Base-by-base conservation (phyloP, 2,888 invertebrate genomes). In the Anaspis maculata region DNA sequence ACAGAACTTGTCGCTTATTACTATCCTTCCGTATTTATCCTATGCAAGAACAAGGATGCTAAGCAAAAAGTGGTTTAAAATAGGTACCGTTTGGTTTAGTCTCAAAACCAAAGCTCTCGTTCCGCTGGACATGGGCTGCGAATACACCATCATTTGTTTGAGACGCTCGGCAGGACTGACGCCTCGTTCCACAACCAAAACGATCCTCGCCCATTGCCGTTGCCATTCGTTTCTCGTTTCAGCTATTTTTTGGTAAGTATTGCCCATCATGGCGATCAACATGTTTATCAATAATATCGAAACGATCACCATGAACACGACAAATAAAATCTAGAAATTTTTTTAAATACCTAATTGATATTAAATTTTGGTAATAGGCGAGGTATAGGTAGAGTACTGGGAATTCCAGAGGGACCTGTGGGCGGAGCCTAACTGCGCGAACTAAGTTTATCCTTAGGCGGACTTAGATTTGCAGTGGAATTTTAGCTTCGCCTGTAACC, bases 251-350 rank as follows among this genome's bases (percentile, higher is more conserved):
- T 94, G 92, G 62, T 97, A 98, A 2, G 97, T 97, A 65, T 96
- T 96, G 0, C 96, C 97, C 97, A 97, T 97, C 96, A 97, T 97
- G 43, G 96, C 96, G 56, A 97, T 97, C 66, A 97, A 72, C 91
- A 97, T 92, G 73, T 97, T 97, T 30, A 97, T 90, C 36, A 97
- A 71, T 16, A 97, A 70, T 38, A 97, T 84, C 0, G 92, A 91
- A 12, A 96, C 97, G 60, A 96, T 86, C 34, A 86, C 88, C 92
- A 97, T 97, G 68, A 92, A 98, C 19, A 95, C 72, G n/a, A 96
- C 85, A 67, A 97, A 97, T 9, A 96, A 71, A 10, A 86, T 69
- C 84, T 85, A 27, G 13, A 5, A 19, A 19, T 19, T 19, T 19
- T 19, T 19, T 19, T 5, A 19, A 9, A 19, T 19, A 19, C 19